These are phyloP conservation scores for Tympanoctomys barrerae DNA, from an alignment of 2,797 vertebrate species.

Conservation along the genomic window DNA sequence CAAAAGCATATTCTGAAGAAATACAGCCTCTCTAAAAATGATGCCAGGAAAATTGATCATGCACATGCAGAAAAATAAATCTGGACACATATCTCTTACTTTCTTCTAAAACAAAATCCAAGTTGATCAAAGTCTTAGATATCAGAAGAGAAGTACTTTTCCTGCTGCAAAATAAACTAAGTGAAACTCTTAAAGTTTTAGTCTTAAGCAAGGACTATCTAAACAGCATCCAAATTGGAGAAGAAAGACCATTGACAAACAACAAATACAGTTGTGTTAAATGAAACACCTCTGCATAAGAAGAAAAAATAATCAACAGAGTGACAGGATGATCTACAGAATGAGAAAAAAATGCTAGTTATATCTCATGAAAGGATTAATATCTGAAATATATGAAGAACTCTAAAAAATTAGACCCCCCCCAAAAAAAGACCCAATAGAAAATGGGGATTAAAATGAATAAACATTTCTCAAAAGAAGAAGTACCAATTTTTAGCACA, in stretches of 20 bases:
- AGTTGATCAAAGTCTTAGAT: neutral
- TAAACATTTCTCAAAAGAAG: neutral
- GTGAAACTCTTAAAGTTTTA: neutral
- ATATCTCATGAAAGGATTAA: no score
- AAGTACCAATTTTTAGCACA: neutral
- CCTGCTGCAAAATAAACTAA: neutral
- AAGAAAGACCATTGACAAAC: neutral
- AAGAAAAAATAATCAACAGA: neutral
- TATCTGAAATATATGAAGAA: no score
- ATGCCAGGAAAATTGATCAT: neutral
- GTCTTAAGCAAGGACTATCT: no score
- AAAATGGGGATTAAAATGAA: neutral
- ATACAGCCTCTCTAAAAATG: neutral
- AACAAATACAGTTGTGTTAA: no score
- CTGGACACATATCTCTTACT: neutral
- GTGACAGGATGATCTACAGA: neutral
- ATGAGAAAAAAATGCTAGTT: neutral
- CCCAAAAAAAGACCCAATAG: neutral
- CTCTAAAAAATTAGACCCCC: no score
- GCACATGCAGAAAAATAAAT: neutral
- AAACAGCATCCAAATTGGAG: neutral
- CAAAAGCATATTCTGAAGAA: neutral
- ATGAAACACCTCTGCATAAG: neutral
- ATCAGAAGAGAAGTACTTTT: neutral
- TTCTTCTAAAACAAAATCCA: neutral